Evolutionary conservation across 2,113 vertebrate species (phyloP).

Genomic region (Rhagologus leucostigma): DNA sequence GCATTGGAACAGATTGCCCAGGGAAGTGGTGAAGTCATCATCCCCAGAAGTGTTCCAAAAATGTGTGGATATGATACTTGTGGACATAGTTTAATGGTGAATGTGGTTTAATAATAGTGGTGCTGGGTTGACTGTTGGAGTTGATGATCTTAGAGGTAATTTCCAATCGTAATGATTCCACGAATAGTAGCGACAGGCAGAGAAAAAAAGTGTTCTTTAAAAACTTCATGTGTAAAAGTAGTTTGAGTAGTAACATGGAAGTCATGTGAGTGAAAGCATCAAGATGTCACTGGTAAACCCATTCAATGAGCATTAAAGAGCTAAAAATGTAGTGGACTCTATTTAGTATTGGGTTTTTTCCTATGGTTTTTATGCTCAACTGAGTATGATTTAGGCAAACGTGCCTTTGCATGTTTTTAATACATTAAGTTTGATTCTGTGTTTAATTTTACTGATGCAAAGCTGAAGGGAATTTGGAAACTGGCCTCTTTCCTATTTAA

Average conservation of each 20-base stretch:
- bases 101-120: not conserved
- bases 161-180: not conserved
- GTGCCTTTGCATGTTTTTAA: not conserved
- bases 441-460: not conserved
- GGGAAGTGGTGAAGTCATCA: not conserved
- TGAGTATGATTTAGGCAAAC: not conserved
- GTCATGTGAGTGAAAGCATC: not conserved
- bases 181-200: rapidly evolving
- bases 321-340: not conserved
- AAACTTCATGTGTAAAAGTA: not conserved
- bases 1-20: not conserved
- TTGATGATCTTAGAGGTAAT: not conserved
- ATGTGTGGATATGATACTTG: not conserved
- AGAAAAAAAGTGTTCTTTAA: not conserved
- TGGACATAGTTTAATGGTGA: not conserved
- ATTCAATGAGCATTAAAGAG: not conserved
- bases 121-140: not conserved
- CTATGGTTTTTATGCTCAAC: not conserved
- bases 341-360: not conserved
- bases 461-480: not conserved
- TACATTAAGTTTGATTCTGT: not conserved
- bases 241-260: not conserved
- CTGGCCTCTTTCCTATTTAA: not conserved
- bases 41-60: not conserved
- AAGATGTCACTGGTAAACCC: not conserved